phyloP scores from a whole-genome alignment of 2,888 invertebrate species.

The Hoplodrina ambigua region DNA sequence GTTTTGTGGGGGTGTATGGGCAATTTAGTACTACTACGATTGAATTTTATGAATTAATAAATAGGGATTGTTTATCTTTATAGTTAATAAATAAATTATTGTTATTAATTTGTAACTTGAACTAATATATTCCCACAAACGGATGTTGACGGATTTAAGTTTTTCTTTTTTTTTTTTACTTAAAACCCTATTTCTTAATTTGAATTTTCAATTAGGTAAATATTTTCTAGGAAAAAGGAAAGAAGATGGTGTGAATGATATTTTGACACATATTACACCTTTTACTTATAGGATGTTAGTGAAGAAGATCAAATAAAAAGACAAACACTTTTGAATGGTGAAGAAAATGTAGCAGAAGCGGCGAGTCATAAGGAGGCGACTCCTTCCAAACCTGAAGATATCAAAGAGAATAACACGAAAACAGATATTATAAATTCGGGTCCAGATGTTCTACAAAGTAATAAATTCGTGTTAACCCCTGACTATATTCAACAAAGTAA shows the following conservation, averaged over 20 bases:
- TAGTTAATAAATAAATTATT: constrained; percentile 55
- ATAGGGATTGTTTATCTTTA: constrained; percentile 54
- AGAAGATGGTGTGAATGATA: constrained; percentile 39
- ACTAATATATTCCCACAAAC: constrained; percentile 90
- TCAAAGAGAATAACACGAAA: constrained; percentile 83
- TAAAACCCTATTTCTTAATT: constrained; percentile 63
- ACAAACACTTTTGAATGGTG: constrained; percentile 83
- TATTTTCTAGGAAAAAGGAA: constrained; percentile 28
- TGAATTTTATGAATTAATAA: constrained; percentile 59
- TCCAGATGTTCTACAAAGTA: constrained; percentile 76
- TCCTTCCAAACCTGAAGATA: constrained; percentile 82
- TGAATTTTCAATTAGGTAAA: constrained; percentile 40
- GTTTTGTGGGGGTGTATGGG: constrained; percentile 91
- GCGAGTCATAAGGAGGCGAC: constrained; percentile 81
- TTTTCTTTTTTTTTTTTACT: constrained; percentile 66
- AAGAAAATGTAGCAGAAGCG: constrained; percentile 85
- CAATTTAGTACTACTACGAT: constrained; percentile 74
- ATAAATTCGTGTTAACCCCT: constrained; percentile 96
- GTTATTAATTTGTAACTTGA: constrained; percentile 65
- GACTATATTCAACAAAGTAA: constrained; percentile 98
- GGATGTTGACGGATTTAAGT: constrained; percentile 71
- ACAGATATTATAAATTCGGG: constrained; percentile 82
- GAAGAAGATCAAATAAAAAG: constrained; percentile 81
- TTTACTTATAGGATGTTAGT: constrained; percentile 83
- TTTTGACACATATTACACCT: constrained; percentile 65